These are phyloP conservation scores for Kryptolebias marmoratus DNA, from an alignment of 2,113 vertebrate genomes.

Conservation along the genomic window DNA sequence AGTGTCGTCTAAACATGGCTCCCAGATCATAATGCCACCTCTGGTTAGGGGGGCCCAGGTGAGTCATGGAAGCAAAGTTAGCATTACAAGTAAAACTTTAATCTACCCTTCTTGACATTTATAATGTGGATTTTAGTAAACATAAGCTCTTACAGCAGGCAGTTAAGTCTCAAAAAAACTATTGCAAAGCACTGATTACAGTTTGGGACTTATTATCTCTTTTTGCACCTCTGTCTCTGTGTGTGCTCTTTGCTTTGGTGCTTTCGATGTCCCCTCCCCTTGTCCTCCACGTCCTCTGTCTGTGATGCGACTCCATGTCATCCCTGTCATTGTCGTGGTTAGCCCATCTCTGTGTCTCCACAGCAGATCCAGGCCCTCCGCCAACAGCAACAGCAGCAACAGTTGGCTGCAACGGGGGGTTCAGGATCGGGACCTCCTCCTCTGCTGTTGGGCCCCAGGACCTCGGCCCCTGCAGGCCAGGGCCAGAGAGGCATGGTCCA, in stretches of 20 bases:
- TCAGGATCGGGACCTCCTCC: constrained; percentile 86
- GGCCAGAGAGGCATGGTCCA: constrained; percentile 89
- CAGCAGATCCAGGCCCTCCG: constrained; percentile 94
- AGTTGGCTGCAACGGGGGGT: constrained; percentile 85
- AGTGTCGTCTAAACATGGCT: constrained; percentile 84
- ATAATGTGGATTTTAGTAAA: not conserved
- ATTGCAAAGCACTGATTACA: constrained; percentile 17
- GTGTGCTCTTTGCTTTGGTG: constrained; percentile 56
- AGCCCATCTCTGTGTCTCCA: constrained; percentile 85
- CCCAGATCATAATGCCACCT: constrained; percentile 94
- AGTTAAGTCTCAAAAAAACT: constrained; percentile 11
- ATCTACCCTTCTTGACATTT: not conserved
- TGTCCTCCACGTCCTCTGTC: constrained; percentile 29
- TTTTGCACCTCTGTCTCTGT: constrained; percentile 54
- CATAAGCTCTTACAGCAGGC: not conserved
- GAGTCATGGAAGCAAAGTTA: constrained; percentile 29
- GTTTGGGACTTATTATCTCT: constrained; percentile 48
- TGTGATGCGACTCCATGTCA: constrained; percentile 38
- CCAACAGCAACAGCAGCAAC: constrained; percentile 93
- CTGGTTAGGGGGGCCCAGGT: constrained; percentile 95
- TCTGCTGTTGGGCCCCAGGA: constrained; percentile 89
- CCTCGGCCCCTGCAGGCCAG: constrained; percentile 81
- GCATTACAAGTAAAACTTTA: not conserved
- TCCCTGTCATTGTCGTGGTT: constrained; percentile 66
- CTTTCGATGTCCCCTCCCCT: constrained; percentile 47